Conservation (phyloP, 2,113 vertebrate genomes). For the Plestiodon gilberti region DNA sequence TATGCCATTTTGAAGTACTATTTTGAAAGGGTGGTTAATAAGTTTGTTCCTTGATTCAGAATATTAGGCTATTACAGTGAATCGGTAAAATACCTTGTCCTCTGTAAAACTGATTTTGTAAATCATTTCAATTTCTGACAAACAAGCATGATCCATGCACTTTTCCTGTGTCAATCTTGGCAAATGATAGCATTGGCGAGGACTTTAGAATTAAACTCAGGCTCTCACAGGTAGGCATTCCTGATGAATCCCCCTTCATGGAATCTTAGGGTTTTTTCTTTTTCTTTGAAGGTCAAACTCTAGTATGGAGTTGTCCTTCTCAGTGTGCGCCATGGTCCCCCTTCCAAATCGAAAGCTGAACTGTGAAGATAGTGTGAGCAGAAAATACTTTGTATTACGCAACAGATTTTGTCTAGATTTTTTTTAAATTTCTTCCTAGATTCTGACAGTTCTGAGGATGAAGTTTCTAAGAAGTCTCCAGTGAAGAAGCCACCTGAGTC, state of each 20-base stretch:
- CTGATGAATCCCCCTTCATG: background rate
- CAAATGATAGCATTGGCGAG: background rate
- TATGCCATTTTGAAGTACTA: too few relatives aligned
- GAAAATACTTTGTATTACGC: background rate
- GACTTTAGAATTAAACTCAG: background rate
- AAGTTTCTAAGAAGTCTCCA: constrained; percentile 71
- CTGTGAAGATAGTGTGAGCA: background rate
- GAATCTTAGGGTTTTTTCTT: background rate
- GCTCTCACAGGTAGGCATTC: background rate
- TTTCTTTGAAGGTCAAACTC: background rate
- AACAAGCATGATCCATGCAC: too few relatives aligned
- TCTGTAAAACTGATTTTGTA: too few relatives aligned
- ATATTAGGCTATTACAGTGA: too few relatives aligned
- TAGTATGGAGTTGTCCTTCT: too few relatives aligned
- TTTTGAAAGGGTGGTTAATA: too few relatives aligned
- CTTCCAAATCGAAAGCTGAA: background rate
- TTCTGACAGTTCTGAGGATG: constrained; percentile 88
- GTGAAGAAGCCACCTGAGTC: constrained; percentile 64
- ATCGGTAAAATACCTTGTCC: too few relatives aligned
- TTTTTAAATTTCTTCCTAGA: constrained; percentile 60
- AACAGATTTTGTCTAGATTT: background rate
- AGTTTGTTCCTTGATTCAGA: too few relatives aligned
- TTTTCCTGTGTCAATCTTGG: background rate
- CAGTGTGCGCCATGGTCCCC: too few relatives aligned
- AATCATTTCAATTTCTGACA: too few relatives aligned